Evolutionary conservation across 2,113 vertebrate species (phyloP), one percentile per base, ranked within the genome.

Genomic region (Campylomormyrus numenius): DNA sequence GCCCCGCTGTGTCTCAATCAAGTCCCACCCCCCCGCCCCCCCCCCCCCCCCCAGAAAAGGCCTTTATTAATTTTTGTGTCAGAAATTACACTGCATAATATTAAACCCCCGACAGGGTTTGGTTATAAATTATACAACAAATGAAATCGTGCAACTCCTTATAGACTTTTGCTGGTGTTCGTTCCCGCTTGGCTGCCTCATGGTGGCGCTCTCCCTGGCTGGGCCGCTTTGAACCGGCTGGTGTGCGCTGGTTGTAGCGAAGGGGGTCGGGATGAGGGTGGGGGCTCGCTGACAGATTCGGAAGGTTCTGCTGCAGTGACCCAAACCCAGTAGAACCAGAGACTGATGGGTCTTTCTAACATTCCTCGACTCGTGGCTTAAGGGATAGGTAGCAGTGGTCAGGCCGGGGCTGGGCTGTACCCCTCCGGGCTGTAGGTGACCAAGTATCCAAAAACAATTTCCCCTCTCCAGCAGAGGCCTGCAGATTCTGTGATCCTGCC

Each of bases 11-110:
- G 74, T 42, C 35, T 77, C 35, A 35, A 39, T 77, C 31, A 39
- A 19, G 13, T 39, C 17, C 2, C 0, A 3, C 39, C 39, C 39
- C 39, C 39, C 3, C 39, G 39, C 39, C 39, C 3, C 35, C 62
- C 70, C 31, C 31, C 70, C 31, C 70, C 70, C 74, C 74, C 74
- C 1, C 42, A 77, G 74, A 77, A 77, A 77, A 77, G 31, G 0
- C 74, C 39, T 85, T 85, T 85, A 85, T 85, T 48, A 24, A 46
- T 85, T 85, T 85, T 85, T 24, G 42, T 83, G 39, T 85, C 83
- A 85, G 80, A 85, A 46, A 48, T 85, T n/a, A 85, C 45, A 48
- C 42, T 85, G 35, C 35, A 46, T 85, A 24, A 85, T 48, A 45
- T 45, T 85, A 85, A 85, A 80, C 31, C 74, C 70, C 8, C 2